Conservation (phyloP, 2,113 vertebrate species). For the Brachypteracias leptosomus region DNA sequence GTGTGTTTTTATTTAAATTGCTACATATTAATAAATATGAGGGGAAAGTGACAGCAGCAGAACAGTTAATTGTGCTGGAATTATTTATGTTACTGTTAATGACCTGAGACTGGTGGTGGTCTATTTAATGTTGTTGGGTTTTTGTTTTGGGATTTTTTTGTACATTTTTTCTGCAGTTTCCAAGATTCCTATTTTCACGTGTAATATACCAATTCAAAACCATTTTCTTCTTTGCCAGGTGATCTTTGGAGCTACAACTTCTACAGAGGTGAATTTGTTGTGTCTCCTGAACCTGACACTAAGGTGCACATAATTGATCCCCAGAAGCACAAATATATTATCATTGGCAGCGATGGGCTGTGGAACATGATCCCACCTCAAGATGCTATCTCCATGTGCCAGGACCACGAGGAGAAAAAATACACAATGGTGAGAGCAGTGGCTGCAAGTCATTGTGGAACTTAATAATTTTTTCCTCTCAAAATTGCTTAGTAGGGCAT, state of each 20-base stretch:
- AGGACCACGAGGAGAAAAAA: conserved; percentile 89
- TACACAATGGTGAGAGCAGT: conserved; percentile 70
- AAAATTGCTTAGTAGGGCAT: background rate
- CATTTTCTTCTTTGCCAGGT: conserved; percentile 68
- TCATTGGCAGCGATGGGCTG: conserved; percentile 95
- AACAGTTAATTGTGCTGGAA: background rate
- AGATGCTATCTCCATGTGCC: conserved; percentile 93
- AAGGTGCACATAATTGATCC: conserved; percentile 93
- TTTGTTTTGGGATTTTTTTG: too few relatives aligned
- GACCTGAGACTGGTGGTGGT: background rate
- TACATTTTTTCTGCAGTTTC: rapidly evolving
- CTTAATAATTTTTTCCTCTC: background rate
- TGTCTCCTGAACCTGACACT: conserved; percentile 96
- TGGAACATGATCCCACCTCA: conserved; percentile 99
- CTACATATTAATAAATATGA: background rate
- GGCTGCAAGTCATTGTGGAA: background rate
- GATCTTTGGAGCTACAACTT: conserved; percentile 99
- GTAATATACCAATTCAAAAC: background rate
- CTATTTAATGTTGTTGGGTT: too few relatives aligned
- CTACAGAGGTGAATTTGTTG: conserved; percentile 96
- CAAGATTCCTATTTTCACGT: rapidly evolving
- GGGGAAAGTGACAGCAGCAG: background rate
- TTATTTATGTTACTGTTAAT: background rate
- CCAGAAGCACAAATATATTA: conserved; percentile 90
- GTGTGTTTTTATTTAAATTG: background rate